Evolutionary conservation across 2,797 vertebrate species (phyloP).

Genomic region (Bryconaethiops microstoma): DNA sequence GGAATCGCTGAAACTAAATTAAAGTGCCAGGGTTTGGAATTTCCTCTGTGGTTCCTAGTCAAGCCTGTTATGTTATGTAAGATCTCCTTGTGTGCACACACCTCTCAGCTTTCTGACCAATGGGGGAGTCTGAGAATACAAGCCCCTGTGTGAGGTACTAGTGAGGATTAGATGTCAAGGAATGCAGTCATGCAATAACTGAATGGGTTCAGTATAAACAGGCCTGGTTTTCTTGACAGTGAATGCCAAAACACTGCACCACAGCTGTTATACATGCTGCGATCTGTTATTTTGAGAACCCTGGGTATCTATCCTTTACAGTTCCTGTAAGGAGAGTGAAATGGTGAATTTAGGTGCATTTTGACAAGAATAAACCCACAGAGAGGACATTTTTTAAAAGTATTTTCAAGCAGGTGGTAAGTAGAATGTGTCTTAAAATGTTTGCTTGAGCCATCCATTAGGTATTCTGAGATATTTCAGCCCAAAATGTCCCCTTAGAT

Average conservation of each 20-base stretch:
- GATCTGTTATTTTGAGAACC: slow-evolving; percentile 60
- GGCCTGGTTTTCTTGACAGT: slow-evolving; percentile 21
- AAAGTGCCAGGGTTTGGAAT: slow-evolving; percentile 1
- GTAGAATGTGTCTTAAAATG: background rate
- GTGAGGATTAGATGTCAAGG: slow-evolving; percentile 21
- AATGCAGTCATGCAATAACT: slow-evolving; percentile 31
- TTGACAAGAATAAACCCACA: background rate
- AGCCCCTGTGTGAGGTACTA: slow-evolving; percentile 25
- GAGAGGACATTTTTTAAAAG: background rate
- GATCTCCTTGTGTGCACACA: slow-evolving; percentile 46
- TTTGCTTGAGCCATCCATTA: background rate
- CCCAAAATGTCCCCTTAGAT: background rate
- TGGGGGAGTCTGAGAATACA: slow-evolving; percentile 44
- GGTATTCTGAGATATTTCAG: background rate
- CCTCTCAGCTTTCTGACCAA: slow-evolving; percentile 58
- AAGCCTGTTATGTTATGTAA: slow-evolving; percentile 65
- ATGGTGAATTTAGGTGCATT: background rate
- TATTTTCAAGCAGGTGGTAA: background rate
- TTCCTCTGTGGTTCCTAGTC: slow-evolving; percentile 22
- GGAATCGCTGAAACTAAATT: background rate
- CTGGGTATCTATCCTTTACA: slow-evolving; percentile 18
- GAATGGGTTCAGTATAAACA: slow-evolving; percentile 15
- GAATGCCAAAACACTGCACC: slow-evolving; percentile 55
- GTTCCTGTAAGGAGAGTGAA: slow-evolving; percentile 6
- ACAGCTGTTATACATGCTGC: slow-evolving; percentile 59